Conservation (phyloP, 2,888 invertebrate species). For the Tipula lateralis region DNA sequence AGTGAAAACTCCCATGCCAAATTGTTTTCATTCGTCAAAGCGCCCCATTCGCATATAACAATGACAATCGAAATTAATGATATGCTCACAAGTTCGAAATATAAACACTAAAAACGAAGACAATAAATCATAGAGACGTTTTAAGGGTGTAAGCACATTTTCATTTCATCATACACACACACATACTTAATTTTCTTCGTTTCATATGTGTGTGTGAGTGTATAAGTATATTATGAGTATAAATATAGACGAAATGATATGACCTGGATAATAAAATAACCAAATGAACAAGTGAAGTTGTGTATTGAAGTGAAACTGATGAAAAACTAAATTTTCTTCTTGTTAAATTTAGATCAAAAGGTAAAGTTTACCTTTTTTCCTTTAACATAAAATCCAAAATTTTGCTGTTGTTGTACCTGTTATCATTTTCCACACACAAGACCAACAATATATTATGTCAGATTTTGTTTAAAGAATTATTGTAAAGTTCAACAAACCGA, state of each 20-base stretch:
- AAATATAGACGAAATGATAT: constrained; percentile 11
- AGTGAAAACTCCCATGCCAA: constrained; percentile 9
- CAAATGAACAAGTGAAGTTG: background rate
- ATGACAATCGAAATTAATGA: constrained; percentile 24
- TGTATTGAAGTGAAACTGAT: background rate
- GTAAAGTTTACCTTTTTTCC: background rate
- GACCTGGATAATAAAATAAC: constrained; percentile 6
- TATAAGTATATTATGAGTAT: background rate
- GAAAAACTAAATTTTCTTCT: background rate
- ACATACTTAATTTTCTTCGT: background rate
- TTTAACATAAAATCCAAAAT: background rate
- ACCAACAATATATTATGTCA: background rate
- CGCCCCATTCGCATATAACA: background rate
- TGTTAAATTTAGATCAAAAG: background rate
- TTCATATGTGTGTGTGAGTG: background rate
- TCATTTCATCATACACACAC: background rate
- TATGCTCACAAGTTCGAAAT: background rate
- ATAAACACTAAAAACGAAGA: background rate
- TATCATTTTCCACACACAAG: background rate
- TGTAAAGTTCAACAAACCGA: background rate
- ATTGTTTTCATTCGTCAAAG: constrained; percentile 3
- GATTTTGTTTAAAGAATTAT: background rate
- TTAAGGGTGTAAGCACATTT: constrained; percentile 16
- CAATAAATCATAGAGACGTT: constrained; percentile 11
- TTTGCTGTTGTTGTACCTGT: background rate